Evolutionary conservation across 2,888 invertebrate genomes (phyloP).

Genomic region (Spatulosminthurus flaviceps): DNA sequence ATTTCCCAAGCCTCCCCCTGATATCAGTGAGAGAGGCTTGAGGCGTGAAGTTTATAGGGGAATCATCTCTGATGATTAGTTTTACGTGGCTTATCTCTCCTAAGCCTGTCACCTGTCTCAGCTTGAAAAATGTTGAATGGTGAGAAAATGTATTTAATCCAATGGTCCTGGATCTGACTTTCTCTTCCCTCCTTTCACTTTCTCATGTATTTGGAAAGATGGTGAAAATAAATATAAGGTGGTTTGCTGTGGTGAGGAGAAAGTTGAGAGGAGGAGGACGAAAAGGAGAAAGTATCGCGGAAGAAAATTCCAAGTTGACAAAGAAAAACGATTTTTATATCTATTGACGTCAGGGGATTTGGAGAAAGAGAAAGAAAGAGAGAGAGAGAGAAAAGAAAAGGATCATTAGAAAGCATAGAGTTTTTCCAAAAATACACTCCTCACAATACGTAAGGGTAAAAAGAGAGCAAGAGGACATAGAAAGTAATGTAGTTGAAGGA

Average conservation of each 20-base stretch:
- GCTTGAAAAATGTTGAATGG: conserved; percentile 28
- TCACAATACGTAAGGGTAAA: no score
- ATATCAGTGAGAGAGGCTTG: no score
- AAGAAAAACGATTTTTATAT: no score
- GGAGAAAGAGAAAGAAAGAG: conserved; percentile 3
- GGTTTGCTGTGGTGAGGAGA: not conserved
- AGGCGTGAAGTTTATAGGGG: no score
- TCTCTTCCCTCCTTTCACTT: not conserved
- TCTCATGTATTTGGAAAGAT: not conserved
- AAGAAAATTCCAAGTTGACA: not conserved
- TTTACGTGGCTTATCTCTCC: conserved; percentile 39
- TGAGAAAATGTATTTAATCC: not conserved
- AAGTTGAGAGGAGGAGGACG: conserved; percentile 1
- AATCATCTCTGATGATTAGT: conserved; percentile 37
- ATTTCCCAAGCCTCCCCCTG: no score
- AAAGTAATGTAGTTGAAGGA: no score
- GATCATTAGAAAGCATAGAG: not conserved
- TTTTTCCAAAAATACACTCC: not conserved
- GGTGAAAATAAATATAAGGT: not conserved
- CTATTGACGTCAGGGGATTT: not conserved
- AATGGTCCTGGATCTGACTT: not conserved
- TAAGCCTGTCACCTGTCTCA: conserved; percentile 5
- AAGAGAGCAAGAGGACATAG: no score
- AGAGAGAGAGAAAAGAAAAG: not conserved
- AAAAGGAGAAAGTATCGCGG: not conserved